phyloP scores from a whole-genome alignment of 2,797 vertebrate genomes.

The Neosilurus hyrtlii region DNA sequence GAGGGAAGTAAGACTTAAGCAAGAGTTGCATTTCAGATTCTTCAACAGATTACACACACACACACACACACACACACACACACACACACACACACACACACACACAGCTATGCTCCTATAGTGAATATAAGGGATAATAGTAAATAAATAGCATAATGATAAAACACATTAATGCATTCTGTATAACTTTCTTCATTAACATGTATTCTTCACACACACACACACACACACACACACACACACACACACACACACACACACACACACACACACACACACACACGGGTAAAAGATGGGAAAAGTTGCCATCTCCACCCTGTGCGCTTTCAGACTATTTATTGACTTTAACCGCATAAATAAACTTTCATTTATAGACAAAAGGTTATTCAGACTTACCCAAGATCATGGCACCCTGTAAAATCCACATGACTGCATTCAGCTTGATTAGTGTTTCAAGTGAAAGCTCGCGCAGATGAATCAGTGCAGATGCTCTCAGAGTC shows the following conservation, averaged over 20 bases:
- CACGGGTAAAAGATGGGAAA: slow-evolving; percentile 14
- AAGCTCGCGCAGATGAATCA: not conserved
- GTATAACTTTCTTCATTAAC: too few species aligned
- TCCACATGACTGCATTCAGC: slow-evolving; percentile 3
- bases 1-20: not conserved
- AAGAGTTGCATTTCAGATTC: not conserved
- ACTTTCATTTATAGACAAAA: not conserved
- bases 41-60: not conserved
- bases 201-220: not conserved
- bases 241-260: not conserved
- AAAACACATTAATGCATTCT: too few species aligned
- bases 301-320: not conserved
- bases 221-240: not conserved
- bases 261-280: too few species aligned
- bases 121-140: not conserved
- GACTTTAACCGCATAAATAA: not conserved
- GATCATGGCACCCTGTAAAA: not conserved
- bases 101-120: too few species aligned
- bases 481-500: slow-evolving; percentile 5
- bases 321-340: not conserved
- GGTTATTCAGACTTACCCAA: not conserved
- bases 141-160: not conserved
- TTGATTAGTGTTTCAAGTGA: not conserved
- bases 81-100: too few species aligned
- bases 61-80: too few species aligned